phyloP scores from a whole-genome alignment of 1,140 invertebrate species.

The Acromyrmex heyeri region DNA sequence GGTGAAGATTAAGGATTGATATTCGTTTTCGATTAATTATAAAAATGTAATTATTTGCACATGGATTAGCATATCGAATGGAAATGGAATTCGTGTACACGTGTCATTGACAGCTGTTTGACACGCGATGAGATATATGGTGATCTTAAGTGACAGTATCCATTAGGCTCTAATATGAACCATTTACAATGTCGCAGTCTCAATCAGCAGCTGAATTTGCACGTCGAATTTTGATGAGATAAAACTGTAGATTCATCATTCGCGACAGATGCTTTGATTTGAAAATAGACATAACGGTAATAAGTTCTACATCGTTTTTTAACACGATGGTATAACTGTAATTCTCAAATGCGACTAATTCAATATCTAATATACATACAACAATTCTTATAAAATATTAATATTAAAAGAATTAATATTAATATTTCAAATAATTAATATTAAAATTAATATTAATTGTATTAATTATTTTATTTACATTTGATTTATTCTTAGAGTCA shows the following conservation, averaged over 20 bases:
- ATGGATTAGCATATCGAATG: conserved; percentile 16
- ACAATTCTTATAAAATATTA: neutral
- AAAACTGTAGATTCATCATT: conserved; percentile 7
- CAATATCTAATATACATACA: neutral
- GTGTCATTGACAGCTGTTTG: conserved; percentile 35
- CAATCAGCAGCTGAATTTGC: conserved; percentile 24
- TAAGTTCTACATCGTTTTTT: neutral
- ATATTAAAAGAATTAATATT: neutral
- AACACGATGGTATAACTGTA: conserved; percentile 12
- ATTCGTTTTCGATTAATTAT: neutral
- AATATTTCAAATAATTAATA: neutral
- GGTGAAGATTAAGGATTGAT: no score
- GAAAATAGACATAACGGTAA: conserved; percentile 29
- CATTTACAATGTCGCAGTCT: conserved; percentile 13
- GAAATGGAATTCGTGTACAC: conserved; percentile 47
- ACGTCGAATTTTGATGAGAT: conserved; percentile 10
- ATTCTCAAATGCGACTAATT: neutral
- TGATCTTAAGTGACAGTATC: neutral
- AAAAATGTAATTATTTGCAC: neutral
- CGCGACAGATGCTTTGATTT: neutral
- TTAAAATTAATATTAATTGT: neutral
- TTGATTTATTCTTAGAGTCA: no score
- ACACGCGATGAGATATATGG: conserved; percentile 59
- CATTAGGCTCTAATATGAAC: conserved; percentile 24
- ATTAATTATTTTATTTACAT: no score